Base-by-base conservation (phyloP, 2,113 vertebrate species). In the Blennius ocellaris region DNA sequence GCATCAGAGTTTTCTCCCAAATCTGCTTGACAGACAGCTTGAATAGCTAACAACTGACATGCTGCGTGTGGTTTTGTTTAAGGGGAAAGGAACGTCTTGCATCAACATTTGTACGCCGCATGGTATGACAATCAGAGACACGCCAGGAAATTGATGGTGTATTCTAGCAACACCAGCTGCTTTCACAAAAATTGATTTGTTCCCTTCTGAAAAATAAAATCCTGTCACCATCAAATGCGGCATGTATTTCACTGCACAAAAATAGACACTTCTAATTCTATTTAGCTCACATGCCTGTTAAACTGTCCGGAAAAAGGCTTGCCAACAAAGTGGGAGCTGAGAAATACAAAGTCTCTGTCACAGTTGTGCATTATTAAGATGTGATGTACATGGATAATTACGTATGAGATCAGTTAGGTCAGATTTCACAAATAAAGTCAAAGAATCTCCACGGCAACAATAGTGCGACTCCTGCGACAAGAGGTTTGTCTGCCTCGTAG, bases 351-450 rank as follows among this genome's bases (percentile, higher is more conserved):
- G 21, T 11, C 10, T 14, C 41, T 61, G 16, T 48, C 55, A 8
- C 8, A 5, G 11, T 14, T 44, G 45, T 47, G 47, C 15, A 48
- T 17, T 55, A 15, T 44, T 16, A 9, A 38, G 15, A 39, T 15
- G 38, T 36, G 41, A 49, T 9, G 17, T 9, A 17, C 8, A 61
- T 54, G 14, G 39, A 36, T 58, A 5, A 65, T 48, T 37, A 59
- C 36, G 36, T 36, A 7, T 16, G 56, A 41, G 38, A 61, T 3
- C 0, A 1, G 54, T 60, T 6, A 30, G 36, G 43, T 48, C 11
- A 1, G 49, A 76, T 40, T 73, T 52, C 30, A 17, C 44, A 78
- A 39, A 5, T 37, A 49, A 36, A 79, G 3, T 11, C 6, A 1
- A 48, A 41, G 11, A 45, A 52, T 41, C 8, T 41, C 54, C 39